Evolutionary conservation across 2,888 invertebrate species (phyloP).

Genomic region (Drosophila algonquin): DNA sequence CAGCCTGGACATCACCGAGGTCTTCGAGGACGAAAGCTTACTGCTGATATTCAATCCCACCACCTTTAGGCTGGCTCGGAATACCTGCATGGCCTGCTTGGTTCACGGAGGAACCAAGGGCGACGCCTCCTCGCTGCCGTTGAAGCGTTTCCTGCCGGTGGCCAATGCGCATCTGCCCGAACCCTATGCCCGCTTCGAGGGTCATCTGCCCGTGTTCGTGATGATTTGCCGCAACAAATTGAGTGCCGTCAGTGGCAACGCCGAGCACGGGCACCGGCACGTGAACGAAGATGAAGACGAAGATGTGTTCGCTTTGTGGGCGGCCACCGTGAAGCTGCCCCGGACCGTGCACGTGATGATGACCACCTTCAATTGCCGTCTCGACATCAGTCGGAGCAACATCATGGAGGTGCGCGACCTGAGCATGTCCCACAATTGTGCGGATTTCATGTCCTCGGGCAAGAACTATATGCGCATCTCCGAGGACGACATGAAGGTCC

Average conservation of each 20-base stretch:
- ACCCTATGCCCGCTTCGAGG: not conserved
- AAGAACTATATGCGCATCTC: constrained; percentile 43
- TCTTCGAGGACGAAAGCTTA: constrained; percentile 32
- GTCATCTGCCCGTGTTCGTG: constrained; percentile 51
- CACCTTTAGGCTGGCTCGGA: constrained; percentile 21
- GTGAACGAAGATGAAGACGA: not conserved
- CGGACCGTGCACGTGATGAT: constrained; percentile 38
- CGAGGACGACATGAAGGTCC: constrained; percentile 39
- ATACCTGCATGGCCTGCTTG: constrained; percentile 50
- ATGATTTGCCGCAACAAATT: constrained; percentile 47
- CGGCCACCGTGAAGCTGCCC: constrained; percentile 33
- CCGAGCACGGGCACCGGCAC: too few relatives aligned
- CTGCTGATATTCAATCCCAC: constrained; percentile 43
- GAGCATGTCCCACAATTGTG: constrained; percentile 28
- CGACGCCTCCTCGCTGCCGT: not conserved
- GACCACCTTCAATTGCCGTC: constrained; percentile 49
- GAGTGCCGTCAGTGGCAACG: not conserved
- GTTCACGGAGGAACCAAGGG: constrained; percentile 18
- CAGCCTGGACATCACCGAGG: constrained; percentile 23
- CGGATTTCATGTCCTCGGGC: constrained; percentile 19
- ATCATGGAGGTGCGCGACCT: constrained; percentile 46
- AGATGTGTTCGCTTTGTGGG: constrained; percentile 49
- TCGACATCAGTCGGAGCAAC: constrained; percentile 45
- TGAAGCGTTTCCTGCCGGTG: not conserved
- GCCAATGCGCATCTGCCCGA: constrained; percentile 20